Base-by-base conservation (phyloP, 2,113 vertebrate genomes). In the Uria aalge region DNA sequence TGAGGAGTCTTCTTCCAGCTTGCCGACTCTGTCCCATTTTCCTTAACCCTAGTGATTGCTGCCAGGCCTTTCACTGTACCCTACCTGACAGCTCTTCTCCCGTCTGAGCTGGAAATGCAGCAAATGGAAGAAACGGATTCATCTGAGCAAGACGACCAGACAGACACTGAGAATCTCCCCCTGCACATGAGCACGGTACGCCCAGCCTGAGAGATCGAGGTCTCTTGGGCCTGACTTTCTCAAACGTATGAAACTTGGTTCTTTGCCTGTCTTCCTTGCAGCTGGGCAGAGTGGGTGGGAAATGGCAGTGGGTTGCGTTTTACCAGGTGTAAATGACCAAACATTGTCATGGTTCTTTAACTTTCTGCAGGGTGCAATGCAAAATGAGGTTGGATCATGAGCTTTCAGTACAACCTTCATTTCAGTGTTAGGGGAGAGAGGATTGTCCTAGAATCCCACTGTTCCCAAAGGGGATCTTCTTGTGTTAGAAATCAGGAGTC, bases 91-190 rank as follows among this genome's bases (percentile, higher is more conserved):
- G 99, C 99, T 56, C 99, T 99, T 72, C 98, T 99, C 38, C 99
- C 99, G 1, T 99, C 99, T 0, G 99, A 99, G 94, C 98, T 99
- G 96, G 99, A 99, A 84, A 98, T 99, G 88, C 99, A 99, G 93
- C 98, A 98, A 15, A 98, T 99, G 98, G 99, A 99, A 85, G 99
- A 99, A 98, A 99, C 99, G 0, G 99, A 99, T 96, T 99, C 99
- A 4, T 99, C 99, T 0, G 99, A 99, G 95, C 99, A 99, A 97
- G 99, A 99, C 1, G 99, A 99, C 72, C 99, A 99, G 98, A 99
- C 99, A 0, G 99, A 99, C 98, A 98, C 98, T 0, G 99, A 99
- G 94, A 99, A 99, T 96, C 95, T 99, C 7, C 72, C 98, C 2
- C 98, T 99, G 69, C 99, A 99, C 62, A 98, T 98, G 90, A 97